These are phyloP conservation scores for Athetis lepigone DNA, from an alignment of 2,888 invertebrate genomes.

Conservation along the genomic window DNA sequence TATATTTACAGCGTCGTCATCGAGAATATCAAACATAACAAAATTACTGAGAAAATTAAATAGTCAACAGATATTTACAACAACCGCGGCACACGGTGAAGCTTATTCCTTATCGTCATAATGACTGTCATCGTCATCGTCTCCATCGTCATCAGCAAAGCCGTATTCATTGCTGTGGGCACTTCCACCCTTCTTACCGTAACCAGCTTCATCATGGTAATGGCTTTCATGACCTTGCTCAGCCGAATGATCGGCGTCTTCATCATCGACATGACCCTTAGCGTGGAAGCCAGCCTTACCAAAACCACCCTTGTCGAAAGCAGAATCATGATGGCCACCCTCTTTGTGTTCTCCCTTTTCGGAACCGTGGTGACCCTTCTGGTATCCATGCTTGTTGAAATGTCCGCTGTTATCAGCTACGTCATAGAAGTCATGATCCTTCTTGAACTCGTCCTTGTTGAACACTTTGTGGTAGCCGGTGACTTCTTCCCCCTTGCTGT, in stretches of 20 bases:
- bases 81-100: constrained; percentile 44
- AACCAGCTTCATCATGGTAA: constrained; percentile 89
- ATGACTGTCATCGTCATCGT: constrained; percentile 67
- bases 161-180: constrained; percentile 86
- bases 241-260: constrained; percentile 89
- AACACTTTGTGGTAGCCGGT: constrained; percentile 94
- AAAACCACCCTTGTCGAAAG: constrained; percentile 86
- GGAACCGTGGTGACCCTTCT: constrained; percentile 88
- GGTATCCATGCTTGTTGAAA: constrained; percentile 91
- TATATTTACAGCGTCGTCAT: constrained; percentile 69
- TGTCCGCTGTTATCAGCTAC: constrained; percentile 92
- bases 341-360: constrained; percentile 90
- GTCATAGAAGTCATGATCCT: constrained; percentile 94
- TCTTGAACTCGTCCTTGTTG: constrained; percentile 94
- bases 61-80: constrained; percentile 77
- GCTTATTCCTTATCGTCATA: constrained; percentile 67
- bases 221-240: constrained; percentile 90
- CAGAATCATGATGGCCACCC: constrained; percentile 89
- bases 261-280: constrained; percentile 89
- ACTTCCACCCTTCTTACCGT: constrained; percentile 88
- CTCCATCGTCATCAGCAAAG: constrained; percentile 79
- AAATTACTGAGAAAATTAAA: constrained; percentile 76
- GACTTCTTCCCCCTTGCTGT: constrained; percentile 93
- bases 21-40: constrained; percentile 85
- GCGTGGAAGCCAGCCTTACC: constrained; percentile 91